phyloP scores from a whole-genome alignment of 2,888 invertebrate genomes.

The Cylindroiulus punctatus region DNA sequence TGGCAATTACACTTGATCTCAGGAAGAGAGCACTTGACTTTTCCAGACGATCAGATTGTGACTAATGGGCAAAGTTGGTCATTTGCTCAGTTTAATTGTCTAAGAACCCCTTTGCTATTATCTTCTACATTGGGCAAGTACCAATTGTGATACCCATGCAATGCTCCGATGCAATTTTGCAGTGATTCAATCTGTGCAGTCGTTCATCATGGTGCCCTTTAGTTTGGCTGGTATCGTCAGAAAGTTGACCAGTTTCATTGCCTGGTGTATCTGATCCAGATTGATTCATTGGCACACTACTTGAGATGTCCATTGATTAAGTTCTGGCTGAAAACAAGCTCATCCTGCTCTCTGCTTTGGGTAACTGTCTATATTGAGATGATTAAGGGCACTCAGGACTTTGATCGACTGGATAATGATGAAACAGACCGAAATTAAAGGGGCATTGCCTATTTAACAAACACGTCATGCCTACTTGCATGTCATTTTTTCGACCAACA shows the following conservation, averaged over 20 bases:
- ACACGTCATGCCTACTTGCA: too few species aligned
- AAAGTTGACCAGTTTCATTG: neutral
- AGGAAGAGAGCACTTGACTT: neutral
- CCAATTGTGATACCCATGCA: neutral
- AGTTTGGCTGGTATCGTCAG: neutral
- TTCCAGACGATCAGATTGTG: neutral
- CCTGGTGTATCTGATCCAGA: neutral
- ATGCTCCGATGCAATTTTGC: neutral
- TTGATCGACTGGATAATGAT: neutral
- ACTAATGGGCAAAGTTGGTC: neutral
- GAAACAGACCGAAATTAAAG: neutral
- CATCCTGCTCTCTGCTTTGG: neutral
- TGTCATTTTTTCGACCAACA: neutral
- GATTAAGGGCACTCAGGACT: neutral
- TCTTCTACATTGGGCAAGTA: neutral
- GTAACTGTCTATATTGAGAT: neutral
- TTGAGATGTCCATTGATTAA: neutral
- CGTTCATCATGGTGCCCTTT: neutral
- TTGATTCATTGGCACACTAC: neutral
- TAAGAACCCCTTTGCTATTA: neutral
- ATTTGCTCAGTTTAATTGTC: neutral
- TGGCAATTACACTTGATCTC: too few species aligned
- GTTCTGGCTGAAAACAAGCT: neutral
- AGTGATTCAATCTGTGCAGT: neutral
- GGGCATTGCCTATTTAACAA: neutral